Conservation (phyloP, 2,888 invertebrate species). For the Pseudococcus longispinus region DNA sequence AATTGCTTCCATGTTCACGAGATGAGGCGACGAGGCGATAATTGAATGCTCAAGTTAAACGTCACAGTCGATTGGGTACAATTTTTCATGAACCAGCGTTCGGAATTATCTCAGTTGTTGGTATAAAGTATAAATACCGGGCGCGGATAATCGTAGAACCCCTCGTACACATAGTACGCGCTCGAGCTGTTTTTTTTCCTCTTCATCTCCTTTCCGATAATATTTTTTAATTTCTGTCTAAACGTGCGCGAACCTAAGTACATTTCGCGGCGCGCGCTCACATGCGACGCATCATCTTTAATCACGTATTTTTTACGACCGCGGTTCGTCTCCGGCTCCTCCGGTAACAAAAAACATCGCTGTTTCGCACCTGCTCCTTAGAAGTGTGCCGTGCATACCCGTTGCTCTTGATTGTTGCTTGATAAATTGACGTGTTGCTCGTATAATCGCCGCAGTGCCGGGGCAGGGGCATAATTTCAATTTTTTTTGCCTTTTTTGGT, state of each 20-base stretch:
- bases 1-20: background rate
- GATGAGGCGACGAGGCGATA: background rate
- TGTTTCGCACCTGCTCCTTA: conserved; percentile 22
- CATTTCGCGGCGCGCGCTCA: conserved; percentile 8
- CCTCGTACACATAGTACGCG: conserved; percentile 8
- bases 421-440: background rate
- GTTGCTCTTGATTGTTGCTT: background rate
- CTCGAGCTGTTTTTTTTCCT: conserved; percentile 3
- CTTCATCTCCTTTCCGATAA: background rate
- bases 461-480: background rate
- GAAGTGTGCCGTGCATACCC: background rate
- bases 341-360: background rate
- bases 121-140: background rate
- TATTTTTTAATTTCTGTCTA: conserved; percentile 36
- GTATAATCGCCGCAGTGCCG: background rate
- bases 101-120: background rate
- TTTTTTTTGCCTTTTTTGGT: background rate
- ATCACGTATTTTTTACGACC: conserved; percentile 31
- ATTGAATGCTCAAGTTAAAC: background rate
- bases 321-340: background rate
- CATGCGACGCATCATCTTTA: conserved; percentile 33
- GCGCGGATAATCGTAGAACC: conserved; percentile 3
- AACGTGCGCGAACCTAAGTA: background rate
- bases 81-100: conserved; percentile 18
- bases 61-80: background rate